Evolutionary conservation across 92 coral and sea anemone genomes (phyloP).

Genomic region (Porites rus): DNA sequence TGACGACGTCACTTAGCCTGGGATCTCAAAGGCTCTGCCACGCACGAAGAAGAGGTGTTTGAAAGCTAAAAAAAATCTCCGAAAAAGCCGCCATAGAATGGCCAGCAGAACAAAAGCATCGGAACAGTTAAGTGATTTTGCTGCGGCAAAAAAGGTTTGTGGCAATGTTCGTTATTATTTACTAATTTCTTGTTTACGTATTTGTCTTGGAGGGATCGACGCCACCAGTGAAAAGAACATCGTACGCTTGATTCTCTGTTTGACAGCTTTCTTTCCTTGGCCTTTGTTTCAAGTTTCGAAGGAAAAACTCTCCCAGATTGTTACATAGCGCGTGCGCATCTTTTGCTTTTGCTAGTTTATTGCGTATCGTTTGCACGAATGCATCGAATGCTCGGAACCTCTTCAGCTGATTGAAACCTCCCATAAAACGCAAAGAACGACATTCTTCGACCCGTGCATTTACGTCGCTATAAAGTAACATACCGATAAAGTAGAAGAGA

Average conservation of each 20-base stretch:
- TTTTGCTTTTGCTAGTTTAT: too few species aligned
- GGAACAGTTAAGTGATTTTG: slow-evolving; percentile 83
- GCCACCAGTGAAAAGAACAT: not conserved
- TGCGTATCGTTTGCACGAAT: too few species aligned
- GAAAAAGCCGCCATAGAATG: slow-evolving; percentile 37
- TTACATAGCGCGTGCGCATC: too few species aligned
- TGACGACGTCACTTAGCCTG: not conserved
- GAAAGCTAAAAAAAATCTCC: not conserved
- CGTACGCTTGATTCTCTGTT: not conserved
- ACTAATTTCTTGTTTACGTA: not conserved
- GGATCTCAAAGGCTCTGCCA: not conserved
- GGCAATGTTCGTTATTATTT: not conserved
- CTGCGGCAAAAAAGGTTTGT: slow-evolving; percentile 74
- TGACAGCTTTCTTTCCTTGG: too few species aligned
- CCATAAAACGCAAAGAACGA: too few species aligned
- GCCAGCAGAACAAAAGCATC: slow-evolving; percentile 78
- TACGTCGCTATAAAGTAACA: too few species aligned
- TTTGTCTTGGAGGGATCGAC: not conserved
- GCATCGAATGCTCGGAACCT: not conserved
- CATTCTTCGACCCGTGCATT: too few species aligned
- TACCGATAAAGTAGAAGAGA: too few species aligned
- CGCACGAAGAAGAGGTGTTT: not conserved
- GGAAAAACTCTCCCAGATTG: too few species aligned
- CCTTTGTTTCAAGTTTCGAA: too few species aligned
- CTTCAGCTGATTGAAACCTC: too few species aligned